These are phyloP conservation scores for Lamellibrachia columna DNA, from an alignment of 2,888 invertebrate species.

Conservation along the genomic window DNA sequence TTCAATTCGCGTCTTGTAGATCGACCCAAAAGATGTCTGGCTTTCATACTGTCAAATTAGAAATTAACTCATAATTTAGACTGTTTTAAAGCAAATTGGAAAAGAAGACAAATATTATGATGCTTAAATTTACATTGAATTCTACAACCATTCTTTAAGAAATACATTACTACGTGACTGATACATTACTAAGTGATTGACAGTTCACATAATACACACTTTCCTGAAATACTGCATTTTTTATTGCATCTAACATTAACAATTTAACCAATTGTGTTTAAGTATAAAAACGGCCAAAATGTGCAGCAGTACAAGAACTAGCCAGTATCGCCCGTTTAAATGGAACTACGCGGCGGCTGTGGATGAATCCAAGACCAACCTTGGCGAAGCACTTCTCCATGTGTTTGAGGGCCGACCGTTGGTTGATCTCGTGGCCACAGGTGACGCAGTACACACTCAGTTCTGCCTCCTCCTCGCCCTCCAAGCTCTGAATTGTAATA, in stretches of 20 bases:
- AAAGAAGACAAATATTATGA: not conserved
- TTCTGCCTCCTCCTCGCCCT: conserved; percentile 73
- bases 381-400: conserved; percentile 99
- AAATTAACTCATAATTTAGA: not conserved
- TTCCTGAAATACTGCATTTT: not conserved
- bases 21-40: conserved; percentile 94
- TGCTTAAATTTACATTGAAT: no score
- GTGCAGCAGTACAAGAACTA: no score
- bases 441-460: conserved; percentile 93
- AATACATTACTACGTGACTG: not conserved
- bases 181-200: not conserved
- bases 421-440: conserved; percentile 94
- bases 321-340: not conserved
- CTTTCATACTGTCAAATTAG: conserved; percentile 73
- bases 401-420: conserved; percentile 90
- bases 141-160: not conserved
- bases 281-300: not conserved
- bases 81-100: not conserved
- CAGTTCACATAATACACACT: not conserved
- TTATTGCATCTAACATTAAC: not conserved
- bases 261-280: not conserved
- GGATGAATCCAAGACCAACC: conserved; percentile 62
- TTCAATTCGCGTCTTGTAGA: conserved; percentile 92
- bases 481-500: conserved; percentile 50
- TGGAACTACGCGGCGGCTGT: not conserved